Evolutionary conservation across 2,113 vertebrate species (phyloP).

Genomic region (Dipodomys spectabilis): DNA sequence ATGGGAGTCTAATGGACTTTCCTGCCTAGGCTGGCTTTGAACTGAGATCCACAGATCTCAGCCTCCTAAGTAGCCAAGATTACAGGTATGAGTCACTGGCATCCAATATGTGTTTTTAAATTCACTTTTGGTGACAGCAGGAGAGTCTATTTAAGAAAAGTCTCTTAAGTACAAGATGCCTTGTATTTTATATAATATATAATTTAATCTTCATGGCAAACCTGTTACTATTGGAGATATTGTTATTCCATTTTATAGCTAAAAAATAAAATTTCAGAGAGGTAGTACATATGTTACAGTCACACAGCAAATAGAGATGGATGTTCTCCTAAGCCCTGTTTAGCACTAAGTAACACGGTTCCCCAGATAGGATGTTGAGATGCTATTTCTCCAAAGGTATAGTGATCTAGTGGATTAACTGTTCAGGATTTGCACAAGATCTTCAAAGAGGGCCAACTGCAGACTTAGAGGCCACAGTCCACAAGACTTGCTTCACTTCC

Average conservation of each 20-base stretch:
- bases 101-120: not conserved
- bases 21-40: no score
- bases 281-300: constrained; percentile 10
- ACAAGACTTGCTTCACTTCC: not conserved
- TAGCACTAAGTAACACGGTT: not conserved
- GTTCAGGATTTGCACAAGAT: not conserved
- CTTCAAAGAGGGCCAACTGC: not conserved
- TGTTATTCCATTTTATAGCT: not conserved
- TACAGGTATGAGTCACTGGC: no score
- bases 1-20: no score
- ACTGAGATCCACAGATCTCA: no score
- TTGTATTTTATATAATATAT: not conserved
- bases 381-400: not conserved
- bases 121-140: not conserved
- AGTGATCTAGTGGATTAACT: not conserved
- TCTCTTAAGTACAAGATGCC: not conserved
- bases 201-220: not conserved
- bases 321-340: not conserved
- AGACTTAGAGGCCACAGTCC: not conserved
- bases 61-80: no score
- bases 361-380: not conserved
- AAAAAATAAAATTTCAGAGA: constrained; percentile 39
- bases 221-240: not conserved
- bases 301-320: not conserved
- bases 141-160: not conserved